These are phyloP conservation scores for Gonioctena quinquepunctata DNA, from an alignment of 1,140 invertebrate genomes.

Conservation along the genomic window DNA sequence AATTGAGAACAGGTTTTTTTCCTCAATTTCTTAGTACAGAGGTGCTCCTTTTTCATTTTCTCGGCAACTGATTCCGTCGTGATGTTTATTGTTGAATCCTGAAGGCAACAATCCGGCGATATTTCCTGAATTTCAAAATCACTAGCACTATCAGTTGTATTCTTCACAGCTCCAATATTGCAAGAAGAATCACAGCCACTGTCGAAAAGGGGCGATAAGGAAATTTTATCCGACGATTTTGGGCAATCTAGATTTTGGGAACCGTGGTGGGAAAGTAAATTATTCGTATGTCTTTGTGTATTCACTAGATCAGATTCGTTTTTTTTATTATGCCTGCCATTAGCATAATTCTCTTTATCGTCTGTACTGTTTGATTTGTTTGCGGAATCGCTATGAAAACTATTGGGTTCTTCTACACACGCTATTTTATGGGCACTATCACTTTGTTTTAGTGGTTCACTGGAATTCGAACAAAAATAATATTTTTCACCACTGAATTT, in stretches of 20 bases:
- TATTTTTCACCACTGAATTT: slow-evolving; percentile 23
- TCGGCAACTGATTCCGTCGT: slow-evolving; percentile 4
- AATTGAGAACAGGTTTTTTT: slow-evolving; percentile 35
- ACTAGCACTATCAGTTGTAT: slow-evolving; percentile 28
- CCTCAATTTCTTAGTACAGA: slow-evolving; percentile 30
- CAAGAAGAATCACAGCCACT: slow-evolving; percentile 40
- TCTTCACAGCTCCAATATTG: slow-evolving; percentile 37
- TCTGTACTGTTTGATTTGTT: slow-evolving; percentile 5
- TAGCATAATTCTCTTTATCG: slow-evolving; percentile 20
- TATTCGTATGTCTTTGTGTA: slow-evolving; percentile 16
- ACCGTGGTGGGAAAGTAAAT: slow-evolving; percentile 11
- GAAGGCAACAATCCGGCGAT: slow-evolving; percentile 28
- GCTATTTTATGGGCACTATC: slow-evolving; percentile 18
- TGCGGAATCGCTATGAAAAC: not conserved
- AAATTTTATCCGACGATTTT: slow-evolving; percentile 17
- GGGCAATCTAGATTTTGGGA: not conserved
- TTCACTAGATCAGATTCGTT: slow-evolving; percentile 2
- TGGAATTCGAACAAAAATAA: slow-evolving; percentile 5
- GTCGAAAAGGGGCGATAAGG: slow-evolving; percentile 23
- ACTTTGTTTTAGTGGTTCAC: slow-evolving; percentile 11
- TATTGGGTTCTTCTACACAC: not conserved
- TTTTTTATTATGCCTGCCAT: slow-evolving; percentile 14
- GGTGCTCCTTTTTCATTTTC: slow-evolving; percentile 13
- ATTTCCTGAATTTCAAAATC: slow-evolving; percentile 26
- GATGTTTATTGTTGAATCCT: slow-evolving; percentile 25